Evolutionary conservation across 2,888 invertebrate species (phyloP).

Genomic region (Hirtodrosophila trivittata): DNA sequence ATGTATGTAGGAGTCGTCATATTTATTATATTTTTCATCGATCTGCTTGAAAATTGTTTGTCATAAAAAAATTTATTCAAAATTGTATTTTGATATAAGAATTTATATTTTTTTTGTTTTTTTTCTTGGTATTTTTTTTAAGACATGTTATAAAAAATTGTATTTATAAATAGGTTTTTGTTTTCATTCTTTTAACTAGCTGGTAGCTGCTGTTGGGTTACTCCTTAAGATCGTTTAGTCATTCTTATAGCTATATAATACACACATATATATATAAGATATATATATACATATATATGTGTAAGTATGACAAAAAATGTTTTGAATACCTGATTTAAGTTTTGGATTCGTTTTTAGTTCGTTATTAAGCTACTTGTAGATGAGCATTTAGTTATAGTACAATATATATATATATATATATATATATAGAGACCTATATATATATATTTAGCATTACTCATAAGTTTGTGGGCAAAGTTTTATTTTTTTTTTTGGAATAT

Average conservation of each 20-base stretch:
- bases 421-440: constrained; percentile 31
- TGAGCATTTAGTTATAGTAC: constrained; percentile 56
- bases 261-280: neutral
- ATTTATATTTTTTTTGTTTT: constrained; percentile 42
- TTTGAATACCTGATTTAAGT: constrained; percentile 75
- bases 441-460: constrained; percentile 28
- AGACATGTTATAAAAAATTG: constrained; percentile 57
- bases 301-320: constrained; percentile 67
- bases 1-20: constrained; percentile 10
- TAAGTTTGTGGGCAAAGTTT: constrained; percentile 25
- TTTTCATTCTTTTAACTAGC: constrained; percentile 6
- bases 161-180: constrained; percentile 49
- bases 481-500: constrained; percentile 63
- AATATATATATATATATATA: neutral
- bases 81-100: constrained; percentile 80
- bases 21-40: constrained; percentile 31
- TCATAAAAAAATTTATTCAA: constrained; percentile 68
- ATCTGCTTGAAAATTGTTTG: constrained; percentile 34
- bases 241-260: constrained; percentile 53
- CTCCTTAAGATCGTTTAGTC: constrained; percentile 26
- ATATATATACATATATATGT: constrained; percentile 19
- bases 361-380: constrained; percentile 64
- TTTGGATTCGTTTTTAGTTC: constrained; percentile 73
- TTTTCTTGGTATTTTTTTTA: constrained; percentile 23
- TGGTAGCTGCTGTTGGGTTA: constrained; percentile 1